Conservation (phyloP, 2,797 vertebrate genomes). For the Microcaecilia unicolor region DNA sequence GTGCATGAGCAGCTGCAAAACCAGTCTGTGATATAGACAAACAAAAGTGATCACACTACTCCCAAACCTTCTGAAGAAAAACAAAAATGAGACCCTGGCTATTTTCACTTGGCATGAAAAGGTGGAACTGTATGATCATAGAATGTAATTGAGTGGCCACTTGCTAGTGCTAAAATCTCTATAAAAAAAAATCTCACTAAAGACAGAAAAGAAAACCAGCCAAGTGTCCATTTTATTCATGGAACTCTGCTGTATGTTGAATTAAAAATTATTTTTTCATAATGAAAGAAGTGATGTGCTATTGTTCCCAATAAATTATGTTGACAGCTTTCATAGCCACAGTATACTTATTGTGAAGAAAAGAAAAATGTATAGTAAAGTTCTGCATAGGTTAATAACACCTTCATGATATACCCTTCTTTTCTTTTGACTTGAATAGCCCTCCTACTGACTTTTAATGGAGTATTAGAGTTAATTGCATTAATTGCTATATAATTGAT, state of each 20-base stretch:
- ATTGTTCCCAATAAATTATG: constrained; percentile 69
- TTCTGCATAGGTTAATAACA: constrained; percentile 75
- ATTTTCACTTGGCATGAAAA: too few relatives aligned
- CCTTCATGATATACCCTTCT: constrained; percentile 63
- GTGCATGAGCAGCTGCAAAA: too few relatives aligned
- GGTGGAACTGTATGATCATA: too few relatives aligned
- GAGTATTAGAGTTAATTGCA: constrained; percentile 80
- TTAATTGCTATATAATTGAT: constrained; percentile 82
- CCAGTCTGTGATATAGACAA: too few relatives aligned
- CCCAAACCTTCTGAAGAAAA: too few relatives aligned
- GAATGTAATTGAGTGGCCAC: too few relatives aligned
- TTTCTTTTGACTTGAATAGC: constrained; percentile 71
- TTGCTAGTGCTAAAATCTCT: too few relatives aligned
- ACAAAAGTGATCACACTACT: too few relatives aligned
- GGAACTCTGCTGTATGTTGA: constrained; percentile 44
- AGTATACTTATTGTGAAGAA: constrained; percentile 66
- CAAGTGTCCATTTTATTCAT: constrained; percentile 57
- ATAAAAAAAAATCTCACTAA: too few relatives aligned
- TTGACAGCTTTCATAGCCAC: constrained; percentile 64
- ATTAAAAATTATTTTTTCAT: constrained; percentile 65
- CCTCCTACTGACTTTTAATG: constrained; percentile 77
- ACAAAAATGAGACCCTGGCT: too few relatives aligned
- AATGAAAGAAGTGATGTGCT: constrained; percentile 57
- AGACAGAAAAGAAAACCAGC: too few relatives aligned
- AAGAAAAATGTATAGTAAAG: constrained; percentile 72